These are phyloP conservation scores for Cosmia trapezina DNA, from an alignment of 2,888 invertebrate genomes.

Conservation along the genomic window DNA sequence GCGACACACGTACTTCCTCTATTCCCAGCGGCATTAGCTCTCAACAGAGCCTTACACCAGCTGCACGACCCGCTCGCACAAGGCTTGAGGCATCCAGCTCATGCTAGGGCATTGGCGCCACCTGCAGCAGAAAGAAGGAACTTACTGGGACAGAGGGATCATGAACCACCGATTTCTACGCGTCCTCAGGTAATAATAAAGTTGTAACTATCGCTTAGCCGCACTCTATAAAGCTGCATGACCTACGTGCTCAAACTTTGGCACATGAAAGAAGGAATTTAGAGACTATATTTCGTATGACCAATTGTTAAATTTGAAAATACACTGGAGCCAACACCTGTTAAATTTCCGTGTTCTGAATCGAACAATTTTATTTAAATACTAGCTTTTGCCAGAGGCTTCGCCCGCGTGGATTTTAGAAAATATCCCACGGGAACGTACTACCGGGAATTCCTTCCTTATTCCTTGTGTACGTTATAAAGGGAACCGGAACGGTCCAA, in stretches of 20 bases:
- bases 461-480: no score
- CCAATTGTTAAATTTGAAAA: background rate
- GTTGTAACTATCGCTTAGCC: no score
- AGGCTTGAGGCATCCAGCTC: slow-evolving; percentile 91
- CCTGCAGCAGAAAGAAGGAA: slow-evolving; percentile 94
- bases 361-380: background rate
- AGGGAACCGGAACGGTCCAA: no score
- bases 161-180: slow-evolving; percentile 88
- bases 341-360: background rate
- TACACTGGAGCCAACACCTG: background rate
- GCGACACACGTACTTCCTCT: slow-evolving; percentile 95
- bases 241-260: no score
- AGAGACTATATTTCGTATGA: no score
- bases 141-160: slow-evolving; percentile 92
- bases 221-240: no score
- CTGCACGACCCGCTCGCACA: slow-evolving; percentile 94
- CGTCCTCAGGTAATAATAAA: slow-evolving; percentile 90
- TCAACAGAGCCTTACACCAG: slow-evolving; percentile 88
- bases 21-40: slow-evolving; percentile 90
- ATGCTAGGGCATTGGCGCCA: slow-evolving; percentile 93
- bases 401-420: no score
- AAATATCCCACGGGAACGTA: no score
- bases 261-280: no score
- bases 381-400: no score
- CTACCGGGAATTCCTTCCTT: no score